A percentile compares a stretch with the other conserved stretches of the same genome.
Evolutionary conservation across 2,113 vertebrate genomes (phyloP).

Genomic region (Sardina pilchardus): DNA sequence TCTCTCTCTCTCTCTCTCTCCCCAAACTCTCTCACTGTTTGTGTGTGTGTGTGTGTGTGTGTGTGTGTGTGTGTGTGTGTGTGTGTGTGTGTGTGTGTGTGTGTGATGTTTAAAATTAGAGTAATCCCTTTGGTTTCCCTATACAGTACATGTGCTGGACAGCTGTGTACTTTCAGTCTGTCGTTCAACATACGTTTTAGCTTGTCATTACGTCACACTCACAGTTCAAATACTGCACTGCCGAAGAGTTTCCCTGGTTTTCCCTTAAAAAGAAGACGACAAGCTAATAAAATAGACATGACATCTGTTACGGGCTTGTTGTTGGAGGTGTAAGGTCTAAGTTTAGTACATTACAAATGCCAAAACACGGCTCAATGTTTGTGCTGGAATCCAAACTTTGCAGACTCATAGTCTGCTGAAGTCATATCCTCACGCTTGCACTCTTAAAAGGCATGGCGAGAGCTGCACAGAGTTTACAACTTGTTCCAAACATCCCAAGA

Average conservation of each 20-base stretch:
- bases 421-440: neutral
- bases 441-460: neutral
- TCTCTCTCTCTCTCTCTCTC: too few species aligned
- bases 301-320: neutral
- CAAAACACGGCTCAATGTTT: neutral
- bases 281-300: neutral
- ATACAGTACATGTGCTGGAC: neutral
- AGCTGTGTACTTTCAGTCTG: neutral
- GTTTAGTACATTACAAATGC: neutral
- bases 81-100: neutral
- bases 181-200: neutral
- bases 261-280: neutral
- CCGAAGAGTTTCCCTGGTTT: neutral
- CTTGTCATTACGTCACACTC: neutral
- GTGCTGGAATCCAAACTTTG: neutral
- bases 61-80: constrained; percentile 1
- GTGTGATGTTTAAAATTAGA: neutral
- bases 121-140: neutral
- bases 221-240: neutral
- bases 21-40: too few species aligned
- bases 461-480: neutral
- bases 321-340: neutral
- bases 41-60: constrained; percentile 3
- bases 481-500: neutral
- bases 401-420: neutral